Evolutionary conservation across 2,113 vertebrate species (phyloP), one percentile per base, ranked within the genome.

Genomic region (Lepisosteus osseus): DNA sequence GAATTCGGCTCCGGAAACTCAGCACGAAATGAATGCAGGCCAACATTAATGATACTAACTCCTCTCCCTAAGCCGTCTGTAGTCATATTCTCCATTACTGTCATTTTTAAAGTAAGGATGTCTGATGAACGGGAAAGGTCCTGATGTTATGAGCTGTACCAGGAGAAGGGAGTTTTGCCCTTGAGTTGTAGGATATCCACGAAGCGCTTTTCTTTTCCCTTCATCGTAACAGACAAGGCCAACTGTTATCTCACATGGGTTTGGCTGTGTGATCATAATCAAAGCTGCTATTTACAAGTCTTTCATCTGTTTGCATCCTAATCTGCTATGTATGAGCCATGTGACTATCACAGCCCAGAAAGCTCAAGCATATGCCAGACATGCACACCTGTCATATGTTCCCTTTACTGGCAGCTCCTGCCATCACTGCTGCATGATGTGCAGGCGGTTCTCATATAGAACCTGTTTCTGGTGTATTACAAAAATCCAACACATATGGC

Each of bases 281-380:
- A 85, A 89, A 88, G 84, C 84, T 82, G 81, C 85, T 85, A 88
- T 88, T 89, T 86, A 88, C 82, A 82, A 88, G 85, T 69, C 78
- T 82, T 87, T 84, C 83, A 85, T 87, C 84, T 86, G 87, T 87
- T 88, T 86, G 84, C 79, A 80, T 78, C 79, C 78, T 86, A 84
- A 86, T 86, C 80, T 87, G 82, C 82, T 84, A 83, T 77, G 82
- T 82, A 83, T 82, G 82, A 85, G 82, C 85, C 86, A 86, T 86
- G 87, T 86, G 86, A 87, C 83, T 9, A 51, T 51, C 84, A 79
- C 69, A 54, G 72, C 3, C 5, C 47, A 51, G 47, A 51, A 9
- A 51, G 69, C 56, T 70, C 41, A 43, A 62, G 70, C 87, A 86
- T 87, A 83, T 86, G 87, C 80, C 81, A 77, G 6, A 29, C 29